phyloP scores from a whole-genome alignment of 2,888 invertebrate species.

The Erebia aethiops region DNA sequence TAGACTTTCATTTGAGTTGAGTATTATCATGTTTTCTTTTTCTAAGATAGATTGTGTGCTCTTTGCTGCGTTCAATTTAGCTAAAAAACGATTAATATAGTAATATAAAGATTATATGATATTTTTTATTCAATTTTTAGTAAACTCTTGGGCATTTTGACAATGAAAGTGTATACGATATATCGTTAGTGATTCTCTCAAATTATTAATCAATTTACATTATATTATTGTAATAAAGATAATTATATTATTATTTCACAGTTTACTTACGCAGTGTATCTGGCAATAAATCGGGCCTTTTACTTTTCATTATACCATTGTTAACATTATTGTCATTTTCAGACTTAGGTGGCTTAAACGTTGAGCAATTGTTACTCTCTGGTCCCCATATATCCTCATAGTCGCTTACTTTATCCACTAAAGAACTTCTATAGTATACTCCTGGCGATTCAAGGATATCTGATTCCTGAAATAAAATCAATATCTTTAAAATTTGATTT shows the following conservation, averaged over 20 bases:
- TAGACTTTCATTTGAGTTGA: conserved; percentile 71
- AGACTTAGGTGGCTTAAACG: conserved; percentile 72
- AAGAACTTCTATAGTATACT: conserved; percentile 91
- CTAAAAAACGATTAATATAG: conserved; percentile 52
- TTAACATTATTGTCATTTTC: conserved; percentile 71
- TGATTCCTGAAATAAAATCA: conserved; percentile 83
- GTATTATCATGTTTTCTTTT: conserved; percentile 72
- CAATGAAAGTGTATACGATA: too few species aligned
- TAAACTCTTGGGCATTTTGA: too few species aligned
- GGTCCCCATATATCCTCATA: conserved; percentile 97
- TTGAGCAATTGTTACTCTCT: conserved; percentile 78
- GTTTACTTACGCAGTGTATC: conserved; percentile 80
- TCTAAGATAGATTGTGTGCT: conserved; percentile 76
- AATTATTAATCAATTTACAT: too few species aligned
- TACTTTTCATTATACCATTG: conserved; percentile 80
- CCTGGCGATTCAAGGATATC: conserved; percentile 93
- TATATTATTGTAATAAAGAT: too few species aligned
- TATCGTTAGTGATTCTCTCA: too few species aligned
- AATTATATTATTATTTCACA: neutral
- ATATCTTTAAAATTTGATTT: neutral
- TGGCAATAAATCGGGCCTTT: conserved; percentile 84
- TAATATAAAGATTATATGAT: too few species aligned
- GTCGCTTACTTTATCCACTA: conserved; percentile 96
- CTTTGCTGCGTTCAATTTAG: conserved; percentile 72
- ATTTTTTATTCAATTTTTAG: too few species aligned